phyloP scores from a whole-genome alignment of 2,113 vertebrate genomes.

The Struthidea cinerea region DNA sequence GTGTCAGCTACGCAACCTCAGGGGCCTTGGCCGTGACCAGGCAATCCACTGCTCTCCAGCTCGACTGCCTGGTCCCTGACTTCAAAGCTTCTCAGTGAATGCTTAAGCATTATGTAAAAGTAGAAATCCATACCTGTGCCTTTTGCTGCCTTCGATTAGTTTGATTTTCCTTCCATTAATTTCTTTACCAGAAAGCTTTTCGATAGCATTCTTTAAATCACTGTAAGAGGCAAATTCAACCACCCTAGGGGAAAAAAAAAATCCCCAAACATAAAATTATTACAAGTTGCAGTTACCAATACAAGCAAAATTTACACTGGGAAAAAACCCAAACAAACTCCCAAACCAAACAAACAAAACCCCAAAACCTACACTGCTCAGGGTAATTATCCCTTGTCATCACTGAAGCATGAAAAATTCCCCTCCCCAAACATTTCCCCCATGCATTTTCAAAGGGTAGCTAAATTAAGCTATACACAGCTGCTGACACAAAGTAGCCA shows the following conservation, averaged over 20 bases:
- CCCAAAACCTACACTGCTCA: neutral
- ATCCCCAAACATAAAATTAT: neutral
- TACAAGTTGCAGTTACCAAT: neutral
- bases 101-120: neutral
- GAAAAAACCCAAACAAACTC: neutral
- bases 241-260: conserved; percentile 71
- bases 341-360: neutral
- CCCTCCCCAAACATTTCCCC: neutral
- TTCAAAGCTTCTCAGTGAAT: accelerated
- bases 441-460: neutral
- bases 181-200: conserved; percentile 96
- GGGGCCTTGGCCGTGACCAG: accelerated
- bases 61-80: accelerated
- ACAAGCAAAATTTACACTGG: neutral
- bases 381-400: neutral
- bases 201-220: conserved; percentile 95
- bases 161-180: conserved; percentile 98
- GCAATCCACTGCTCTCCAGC: neutral
- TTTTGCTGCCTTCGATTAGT: conserved; percentile 90
- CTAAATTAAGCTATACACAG: neutral
- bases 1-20: accelerated
- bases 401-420: neutral
- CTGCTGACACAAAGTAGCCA: neutral
- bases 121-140: conserved; percentile 78
- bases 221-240: conserved; percentile 96